Evolutionary conservation across 1,140 invertebrate genomes (phyloP).

Genomic region (Chymomyza costata): DNA sequence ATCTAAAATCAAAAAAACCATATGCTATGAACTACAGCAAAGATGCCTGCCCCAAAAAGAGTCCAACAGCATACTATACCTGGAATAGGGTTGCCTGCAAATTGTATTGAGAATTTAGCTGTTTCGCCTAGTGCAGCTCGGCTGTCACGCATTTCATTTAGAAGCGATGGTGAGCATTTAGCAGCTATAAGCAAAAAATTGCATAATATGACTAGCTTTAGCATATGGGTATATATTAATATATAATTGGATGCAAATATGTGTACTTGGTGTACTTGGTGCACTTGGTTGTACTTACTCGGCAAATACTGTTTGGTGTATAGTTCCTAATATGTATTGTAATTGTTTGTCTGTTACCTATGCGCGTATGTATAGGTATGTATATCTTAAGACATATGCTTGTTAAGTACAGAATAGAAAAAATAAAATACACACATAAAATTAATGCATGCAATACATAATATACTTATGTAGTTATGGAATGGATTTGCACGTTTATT

Average conservation of each 20-base stretch:
- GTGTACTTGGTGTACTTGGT: no score
- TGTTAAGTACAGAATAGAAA: slow-evolving; percentile 1
- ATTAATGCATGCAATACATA: not conserved
- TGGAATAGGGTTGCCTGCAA: slow-evolving; percentile 89
- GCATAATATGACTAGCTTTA: slow-evolving; percentile 44
- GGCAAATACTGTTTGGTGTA: no score
- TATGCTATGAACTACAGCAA: slow-evolving; percentile 37
- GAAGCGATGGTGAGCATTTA: slow-evolving; percentile 87
- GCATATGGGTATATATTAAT: no score
- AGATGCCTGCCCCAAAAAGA: not conserved
- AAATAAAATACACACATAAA: not conserved
- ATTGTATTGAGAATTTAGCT: slow-evolving; percentile 85
- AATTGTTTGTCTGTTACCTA: slow-evolving; percentile 46
- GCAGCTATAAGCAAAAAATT: slow-evolving; percentile 79
- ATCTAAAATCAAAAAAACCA: slow-evolving; percentile 77
- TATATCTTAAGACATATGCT: not conserved
- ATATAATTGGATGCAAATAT: no score
- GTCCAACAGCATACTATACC: slow-evolving; percentile 77
- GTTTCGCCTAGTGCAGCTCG: slow-evolving; percentile 84
- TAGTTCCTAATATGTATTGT: slow-evolving; percentile 5
- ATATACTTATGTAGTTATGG: no score
- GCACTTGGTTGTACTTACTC: slow-evolving; percentile 49
- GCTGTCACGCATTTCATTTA: slow-evolving; percentile 86
- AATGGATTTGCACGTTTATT: no score
- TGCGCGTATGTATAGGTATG: not conserved